Conservation (phyloP, 2,888 invertebrate species). For the Acanthosepion lycidas region DNA sequence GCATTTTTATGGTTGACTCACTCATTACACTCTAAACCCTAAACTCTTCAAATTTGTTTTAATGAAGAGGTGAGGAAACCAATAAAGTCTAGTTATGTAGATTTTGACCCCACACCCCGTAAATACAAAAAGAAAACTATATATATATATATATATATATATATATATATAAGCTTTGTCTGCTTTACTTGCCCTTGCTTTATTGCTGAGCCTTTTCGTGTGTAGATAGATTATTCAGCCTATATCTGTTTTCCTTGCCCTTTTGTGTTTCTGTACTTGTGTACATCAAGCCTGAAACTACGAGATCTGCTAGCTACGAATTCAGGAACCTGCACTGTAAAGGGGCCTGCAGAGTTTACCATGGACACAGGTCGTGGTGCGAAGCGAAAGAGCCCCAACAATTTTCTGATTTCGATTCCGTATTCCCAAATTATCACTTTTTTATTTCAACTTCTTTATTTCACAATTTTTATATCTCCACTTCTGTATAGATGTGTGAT, state of each 20-base stretch:
- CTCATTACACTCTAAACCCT: not conserved
- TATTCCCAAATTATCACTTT: not conserved
- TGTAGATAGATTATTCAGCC: not conserved
- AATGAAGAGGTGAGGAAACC: not conserved
- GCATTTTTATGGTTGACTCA: not conserved
- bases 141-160: conserved; percentile 8
- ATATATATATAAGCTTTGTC: not conserved
- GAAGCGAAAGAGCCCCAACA: not conserved
- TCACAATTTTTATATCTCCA: not conserved
- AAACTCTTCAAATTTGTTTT: not conserved
- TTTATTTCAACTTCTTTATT: not conserved
- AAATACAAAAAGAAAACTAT: not conserved
- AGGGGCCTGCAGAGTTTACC: not conserved
- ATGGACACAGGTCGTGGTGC: not conserved
- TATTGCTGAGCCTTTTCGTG: not conserved
- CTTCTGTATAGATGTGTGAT: conserved; percentile 33
- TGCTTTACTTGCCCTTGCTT: not conserved
- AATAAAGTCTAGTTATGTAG: not conserved
- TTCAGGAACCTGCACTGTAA: conserved; percentile 12
- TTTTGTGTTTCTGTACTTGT: not conserved
- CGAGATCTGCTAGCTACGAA: conserved; percentile 33
- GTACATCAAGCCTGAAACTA: conserved; percentile 23
- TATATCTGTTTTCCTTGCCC: not conserved
- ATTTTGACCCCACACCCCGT: not conserved
- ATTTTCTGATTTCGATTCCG: conserved; percentile 33